These are phyloP conservation scores for Endomychus coccineus DNA, from an alignment of 2,888 invertebrate species.

Conservation along the genomic window DNA sequence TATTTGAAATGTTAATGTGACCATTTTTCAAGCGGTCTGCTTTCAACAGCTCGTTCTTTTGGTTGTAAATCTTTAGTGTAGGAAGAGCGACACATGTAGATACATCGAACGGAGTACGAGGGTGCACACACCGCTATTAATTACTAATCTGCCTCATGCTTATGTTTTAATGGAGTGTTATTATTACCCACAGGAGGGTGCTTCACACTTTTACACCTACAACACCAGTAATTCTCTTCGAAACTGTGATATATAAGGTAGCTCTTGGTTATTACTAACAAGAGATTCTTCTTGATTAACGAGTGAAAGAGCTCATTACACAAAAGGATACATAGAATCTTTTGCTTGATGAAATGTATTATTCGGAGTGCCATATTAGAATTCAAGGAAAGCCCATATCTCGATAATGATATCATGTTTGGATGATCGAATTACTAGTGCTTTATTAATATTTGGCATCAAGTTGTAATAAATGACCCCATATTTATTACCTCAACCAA, in stretches of 20 bases:
- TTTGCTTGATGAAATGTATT: no score
- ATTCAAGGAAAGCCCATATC: no score
- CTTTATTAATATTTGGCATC: no score
- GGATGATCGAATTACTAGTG: no score
- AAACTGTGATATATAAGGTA: constrained; percentile 9
- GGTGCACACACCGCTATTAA: constrained; percentile 14
- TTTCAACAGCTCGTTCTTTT: constrained; percentile 13
- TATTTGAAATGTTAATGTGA: constrained; percentile 16
- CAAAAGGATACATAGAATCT: no score
- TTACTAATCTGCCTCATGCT: constrained; percentile 17
- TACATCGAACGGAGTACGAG: constrained; percentile 8
- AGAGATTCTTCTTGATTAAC: no score
- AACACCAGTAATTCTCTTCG: constrained; percentile 13
- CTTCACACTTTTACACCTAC: constrained; percentile 12
- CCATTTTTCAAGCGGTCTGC: constrained; percentile 13
- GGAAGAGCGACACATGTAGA: constrained; percentile 11
- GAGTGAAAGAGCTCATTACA: no score
- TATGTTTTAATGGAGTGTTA: constrained; percentile 15
- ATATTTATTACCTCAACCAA: no score
- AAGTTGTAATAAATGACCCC: no score
- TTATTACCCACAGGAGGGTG: constrained; percentile 11
- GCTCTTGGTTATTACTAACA: constrained; percentile 15
- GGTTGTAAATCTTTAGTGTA: constrained; percentile 11
- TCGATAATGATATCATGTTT: no score
- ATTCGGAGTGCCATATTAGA: no score